phyloP scores from a whole-genome alignment of 2,888 invertebrate species.

The Choreutis nemorana region DNA sequence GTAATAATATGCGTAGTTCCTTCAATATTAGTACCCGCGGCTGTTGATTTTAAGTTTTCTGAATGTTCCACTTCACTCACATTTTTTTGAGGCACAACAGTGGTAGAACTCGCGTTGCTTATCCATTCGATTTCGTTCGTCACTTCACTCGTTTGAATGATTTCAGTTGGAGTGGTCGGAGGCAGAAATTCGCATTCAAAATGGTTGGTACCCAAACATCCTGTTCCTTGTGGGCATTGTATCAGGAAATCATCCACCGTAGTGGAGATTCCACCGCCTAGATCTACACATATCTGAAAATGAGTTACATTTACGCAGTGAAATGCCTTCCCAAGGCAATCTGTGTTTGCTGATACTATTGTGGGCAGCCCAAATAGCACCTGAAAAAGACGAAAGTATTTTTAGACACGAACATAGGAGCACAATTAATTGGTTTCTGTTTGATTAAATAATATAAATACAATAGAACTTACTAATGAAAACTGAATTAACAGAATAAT shows the following conservation, averaged over 20 bases:
- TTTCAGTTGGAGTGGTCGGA: slow-evolving; percentile 15
- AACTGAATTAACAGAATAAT: no score
- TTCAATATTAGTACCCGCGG: no score
- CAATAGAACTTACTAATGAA: slow-evolving; percentile 1
- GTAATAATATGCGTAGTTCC: slow-evolving; percentile 1
- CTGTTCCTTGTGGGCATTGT: slow-evolving; percentile 39
- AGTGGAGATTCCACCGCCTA: slow-evolving; percentile 41
- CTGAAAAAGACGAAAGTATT: slow-evolving; percentile 24
- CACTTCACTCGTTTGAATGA: slow-evolving; percentile 12
- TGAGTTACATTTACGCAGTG: slow-evolving; percentile 51
- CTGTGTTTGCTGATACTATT: slow-evolving; percentile 28
- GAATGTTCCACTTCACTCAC: slow-evolving; percentile 2
- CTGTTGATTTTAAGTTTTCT: slow-evolving; percentile 4
- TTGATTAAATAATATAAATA: neutral
- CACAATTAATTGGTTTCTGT: slow-evolving; percentile 1
- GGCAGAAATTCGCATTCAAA: slow-evolving; percentile 45
- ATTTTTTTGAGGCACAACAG: slow-evolving; percentile 4
- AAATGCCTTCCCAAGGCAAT: slow-evolving; percentile 55
- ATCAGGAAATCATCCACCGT: slow-evolving; percentile 45
- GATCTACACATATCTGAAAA: slow-evolving; percentile 58
- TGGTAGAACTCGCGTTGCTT: slow-evolving; percentile 2
- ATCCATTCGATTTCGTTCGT: slow-evolving; percentile 10
- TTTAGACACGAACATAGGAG: neutral
- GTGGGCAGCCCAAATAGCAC: slow-evolving; percentile 23
- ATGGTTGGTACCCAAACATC: slow-evolving; percentile 30